Conservation (phyloP, 2,888 invertebrate species). For the Tupiocoris notatus region DNA sequence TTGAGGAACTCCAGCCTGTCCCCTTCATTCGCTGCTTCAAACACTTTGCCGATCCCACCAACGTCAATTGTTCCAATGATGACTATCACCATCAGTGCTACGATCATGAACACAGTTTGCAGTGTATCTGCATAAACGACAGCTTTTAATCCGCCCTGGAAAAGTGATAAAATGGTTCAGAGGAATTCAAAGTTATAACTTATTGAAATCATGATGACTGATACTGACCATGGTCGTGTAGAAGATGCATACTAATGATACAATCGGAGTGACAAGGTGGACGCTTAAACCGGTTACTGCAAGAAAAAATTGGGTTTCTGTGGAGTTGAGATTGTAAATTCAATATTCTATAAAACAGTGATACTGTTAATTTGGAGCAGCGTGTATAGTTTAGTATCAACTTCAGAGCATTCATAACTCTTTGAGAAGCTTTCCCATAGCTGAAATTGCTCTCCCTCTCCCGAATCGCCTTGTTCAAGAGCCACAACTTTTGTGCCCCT, state of each 20-base stretch:
- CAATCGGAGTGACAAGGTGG: slow-evolving; percentile 73
- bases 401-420: neutral
- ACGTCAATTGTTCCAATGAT: slow-evolving; percentile 65
- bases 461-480: too few species aligned
- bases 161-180: too few species aligned
- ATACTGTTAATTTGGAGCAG: too few species aligned
- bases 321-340: neutral
- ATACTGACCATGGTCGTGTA: slow-evolving; percentile 75
- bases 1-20: slow-evolving; percentile 70
- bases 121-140: slow-evolving; percentile 79
- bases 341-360: too few species aligned
- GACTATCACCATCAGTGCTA: slow-evolving; percentile 65
- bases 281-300: slow-evolving; percentile 79
- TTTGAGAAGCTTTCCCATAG: neutral
- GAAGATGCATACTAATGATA: slow-evolving; percentile 85
- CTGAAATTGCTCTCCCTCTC: too few species aligned
- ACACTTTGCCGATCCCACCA: slow-evolving; percentile 64
- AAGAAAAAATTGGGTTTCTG: slow-evolving; percentile 41
- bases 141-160: slow-evolving; percentile 72
- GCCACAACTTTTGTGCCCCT: too few species aligned
- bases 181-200: too few species aligned
- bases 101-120: slow-evolving; percentile 71
- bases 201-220: too few species aligned
- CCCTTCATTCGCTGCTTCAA: slow-evolving; percentile 61
- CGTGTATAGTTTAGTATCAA: too few species aligned